Conservation (phyloP, 2,888 invertebrate genomes). For the Lasioglossum leucozonium region DNA sequence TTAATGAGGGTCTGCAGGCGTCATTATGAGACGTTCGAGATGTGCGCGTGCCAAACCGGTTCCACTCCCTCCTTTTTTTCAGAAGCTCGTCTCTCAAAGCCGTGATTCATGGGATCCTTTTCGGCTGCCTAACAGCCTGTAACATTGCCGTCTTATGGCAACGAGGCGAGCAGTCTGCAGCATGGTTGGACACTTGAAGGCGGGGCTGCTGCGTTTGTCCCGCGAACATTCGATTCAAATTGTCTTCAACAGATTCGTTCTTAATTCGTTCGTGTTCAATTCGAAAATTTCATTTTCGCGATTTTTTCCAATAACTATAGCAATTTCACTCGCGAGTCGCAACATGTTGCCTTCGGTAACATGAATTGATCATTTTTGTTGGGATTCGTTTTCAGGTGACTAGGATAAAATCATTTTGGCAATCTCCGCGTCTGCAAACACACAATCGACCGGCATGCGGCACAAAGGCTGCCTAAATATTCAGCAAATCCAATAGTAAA, state of each 20-base stretch:
- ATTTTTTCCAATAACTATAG: neutral
- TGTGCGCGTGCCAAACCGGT: constrained; percentile 76
- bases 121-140: constrained; percentile 81
- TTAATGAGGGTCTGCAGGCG: constrained; percentile 67
- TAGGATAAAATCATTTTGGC: neutral
- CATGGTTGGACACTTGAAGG: constrained; percentile 70
- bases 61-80: constrained; percentile 65
- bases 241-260: too few species aligned
- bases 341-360: neutral
- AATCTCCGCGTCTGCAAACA: neutral
- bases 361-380: neutral
- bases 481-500: constrained; percentile 76
- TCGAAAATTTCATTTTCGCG: neutral
- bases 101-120: constrained; percentile 80
- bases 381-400: neutral
- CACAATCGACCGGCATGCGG: constrained; percentile 22
- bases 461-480: constrained; percentile 74
- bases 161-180: constrained; percentile 67
- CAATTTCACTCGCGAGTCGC: neutral
- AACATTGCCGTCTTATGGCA: constrained; percentile 81
- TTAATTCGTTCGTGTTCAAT: neutral
- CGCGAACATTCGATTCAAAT: constrained; percentile 31
- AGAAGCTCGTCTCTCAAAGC: constrained; percentile 58
- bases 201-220: constrained; percentile 55
- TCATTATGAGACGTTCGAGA: constrained; percentile 62